phyloP scores from a whole-genome alignment of 92 coral and sea anemone genomes.

The Nematostella vectensis region DNA sequence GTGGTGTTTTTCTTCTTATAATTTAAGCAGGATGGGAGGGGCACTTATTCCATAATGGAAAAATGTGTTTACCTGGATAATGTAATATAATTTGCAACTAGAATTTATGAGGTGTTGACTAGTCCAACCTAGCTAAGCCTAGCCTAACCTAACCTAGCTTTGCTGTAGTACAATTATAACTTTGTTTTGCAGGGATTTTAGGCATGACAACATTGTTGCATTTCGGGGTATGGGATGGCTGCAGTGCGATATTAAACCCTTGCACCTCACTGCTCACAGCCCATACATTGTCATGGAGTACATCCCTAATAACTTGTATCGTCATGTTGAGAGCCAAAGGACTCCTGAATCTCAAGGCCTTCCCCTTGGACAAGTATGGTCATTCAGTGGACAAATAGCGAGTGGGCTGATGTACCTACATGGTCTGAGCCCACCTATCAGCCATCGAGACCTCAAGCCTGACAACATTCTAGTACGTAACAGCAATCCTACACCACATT shows the following conservation, averaged over 20 bases:
- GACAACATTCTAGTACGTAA: slow-evolving; percentile 83
- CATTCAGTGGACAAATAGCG: slow-evolving; percentile 69
- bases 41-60: no score
- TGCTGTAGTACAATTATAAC: no score
- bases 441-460: slow-evolving; percentile 91
- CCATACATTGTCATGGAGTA: slow-evolving; percentile 92
- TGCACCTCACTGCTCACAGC: slow-evolving; percentile 37
- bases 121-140: no score
- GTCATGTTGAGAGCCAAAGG: slow-evolving; percentile 76
- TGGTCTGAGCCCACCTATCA: slow-evolving; percentile 60
- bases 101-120: no score
- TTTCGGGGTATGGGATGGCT: slow-evolving; percentile 86
- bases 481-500: not conserved
- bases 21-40: no score
- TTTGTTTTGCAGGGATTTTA: slow-evolving; percentile 61
- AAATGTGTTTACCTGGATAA: no score
- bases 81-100: no score
- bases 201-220: slow-evolving; percentile 97
- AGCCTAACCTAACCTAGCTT: no score
- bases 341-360: slow-evolving; percentile 82
- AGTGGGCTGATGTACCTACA: slow-evolving; percentile 89
- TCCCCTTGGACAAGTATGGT: slow-evolving; percentile 90
- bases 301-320: slow-evolving; percentile 75
- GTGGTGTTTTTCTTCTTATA: no score
- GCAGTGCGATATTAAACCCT: slow-evolving; percentile 40